Evolutionary conservation across 2,797 vertebrate species (phyloP).

Genomic region (Craterocephalus amniculus): DNA sequence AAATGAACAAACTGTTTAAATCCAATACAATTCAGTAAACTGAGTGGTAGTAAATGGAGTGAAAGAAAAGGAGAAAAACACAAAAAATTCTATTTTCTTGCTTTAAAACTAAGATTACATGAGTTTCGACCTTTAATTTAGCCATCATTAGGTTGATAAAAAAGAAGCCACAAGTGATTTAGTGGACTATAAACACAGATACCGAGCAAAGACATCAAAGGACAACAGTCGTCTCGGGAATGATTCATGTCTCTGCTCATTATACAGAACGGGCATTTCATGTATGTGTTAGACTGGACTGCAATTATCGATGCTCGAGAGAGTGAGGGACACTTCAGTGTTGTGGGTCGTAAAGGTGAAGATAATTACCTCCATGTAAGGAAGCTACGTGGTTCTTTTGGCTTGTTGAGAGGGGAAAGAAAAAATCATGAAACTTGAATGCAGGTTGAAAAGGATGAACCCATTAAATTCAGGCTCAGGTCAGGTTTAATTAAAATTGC

Average conservation of each 20-base stretch:
- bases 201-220: background rate
- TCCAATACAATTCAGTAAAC: slow-evolving; percentile 35
- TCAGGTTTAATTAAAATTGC: background rate
- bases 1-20: slow-evolving; percentile 39
- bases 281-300: background rate
- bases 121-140: background rate
- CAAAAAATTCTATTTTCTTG: background rate
- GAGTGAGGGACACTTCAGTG: background rate
- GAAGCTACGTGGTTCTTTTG: too few species aligned
- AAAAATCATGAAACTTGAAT: background rate
- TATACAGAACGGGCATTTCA: background rate
- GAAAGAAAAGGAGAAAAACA: slow-evolving; percentile 1
- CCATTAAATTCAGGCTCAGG: background rate
- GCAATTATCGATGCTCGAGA: background rate
- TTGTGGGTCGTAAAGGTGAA: slow-evolving; percentile 3
- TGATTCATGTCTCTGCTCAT: too few species aligned
- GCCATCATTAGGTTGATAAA: background rate
- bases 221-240: background rate
- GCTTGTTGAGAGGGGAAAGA: background rate
- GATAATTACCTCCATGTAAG: background rate
- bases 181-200: background rate
- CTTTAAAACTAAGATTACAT: background rate
- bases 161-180: background rate
- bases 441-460: background rate
- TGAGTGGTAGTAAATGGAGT: slow-evolving; percentile 23